Evolutionary conservation across 2,797 vertebrate genomes (phyloP).

Genomic region (Petrocephalus sullivani): DNA sequence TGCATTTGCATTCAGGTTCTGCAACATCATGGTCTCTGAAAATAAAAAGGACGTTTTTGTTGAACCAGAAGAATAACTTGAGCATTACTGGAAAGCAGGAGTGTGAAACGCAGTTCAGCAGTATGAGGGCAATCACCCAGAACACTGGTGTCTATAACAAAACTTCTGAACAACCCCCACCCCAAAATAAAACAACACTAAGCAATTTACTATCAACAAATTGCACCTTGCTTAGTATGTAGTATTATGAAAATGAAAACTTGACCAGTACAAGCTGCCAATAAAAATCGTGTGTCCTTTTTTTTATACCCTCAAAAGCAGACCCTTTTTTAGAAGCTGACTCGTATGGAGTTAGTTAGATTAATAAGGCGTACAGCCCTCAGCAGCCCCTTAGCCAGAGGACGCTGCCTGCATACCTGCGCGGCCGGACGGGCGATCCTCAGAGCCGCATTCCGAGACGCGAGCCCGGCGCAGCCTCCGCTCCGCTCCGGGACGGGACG

Average conservation of each 20-base stretch:
- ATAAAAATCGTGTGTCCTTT: neutral
- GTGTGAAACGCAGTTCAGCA: neutral
- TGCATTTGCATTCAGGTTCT: neutral
- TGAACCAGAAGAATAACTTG: neutral
- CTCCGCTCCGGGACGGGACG: neutral
- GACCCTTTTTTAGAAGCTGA: neutral
- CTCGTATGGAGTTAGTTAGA: neutral
- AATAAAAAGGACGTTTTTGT: neutral
- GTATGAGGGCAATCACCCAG: neutral
- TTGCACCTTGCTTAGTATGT: neutral
- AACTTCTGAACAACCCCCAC: neutral
- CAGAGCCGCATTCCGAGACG: slow-evolving; percentile 31
- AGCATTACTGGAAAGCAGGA: neutral
- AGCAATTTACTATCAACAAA: neutral
- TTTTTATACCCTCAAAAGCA: neutral
- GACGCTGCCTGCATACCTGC: neutral
- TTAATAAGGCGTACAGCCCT: neutral
- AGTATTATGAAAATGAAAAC: neutral
- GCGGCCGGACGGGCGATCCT: neutral
- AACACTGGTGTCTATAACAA: neutral
- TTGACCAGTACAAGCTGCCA: neutral
- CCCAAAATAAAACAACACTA: neutral
- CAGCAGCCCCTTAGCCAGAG: neutral
- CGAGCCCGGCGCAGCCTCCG: neutral
- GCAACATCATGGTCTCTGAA: neutral